Evolutionary conservation across 2,797 vertebrate species (phyloP), one percentile per base, ranked within the genome.

Genomic region (Spondyliosoma cantharus): DNA sequence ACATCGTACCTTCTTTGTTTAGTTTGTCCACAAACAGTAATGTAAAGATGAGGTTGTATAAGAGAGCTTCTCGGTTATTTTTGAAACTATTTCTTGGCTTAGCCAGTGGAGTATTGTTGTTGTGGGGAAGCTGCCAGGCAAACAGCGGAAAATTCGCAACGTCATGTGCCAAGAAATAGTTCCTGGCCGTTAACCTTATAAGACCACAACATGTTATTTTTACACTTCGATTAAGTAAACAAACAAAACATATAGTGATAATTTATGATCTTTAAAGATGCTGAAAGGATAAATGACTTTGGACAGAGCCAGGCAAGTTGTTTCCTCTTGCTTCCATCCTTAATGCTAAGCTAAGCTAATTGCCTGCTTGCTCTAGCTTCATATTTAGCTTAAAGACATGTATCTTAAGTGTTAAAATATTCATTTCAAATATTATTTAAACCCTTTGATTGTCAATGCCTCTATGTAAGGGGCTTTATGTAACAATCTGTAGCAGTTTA

Each of bases 101-200:
- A 16, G 24, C 25, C 25, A 5, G 25, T 42, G 25, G 54, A 58
- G 50, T 43, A 32, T 72, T 76, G 50, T 59, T 62, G 52, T 80
- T 58, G 54, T 22, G 12, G 46, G 73, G 53, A 60, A 29, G 56
- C 67, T 80, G 73, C 48, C 48, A 73, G 29, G 69, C 37, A 68
- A 49, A 24, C 42, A 60, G 56, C n/a, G 3, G 46, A 67, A 25
- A 53, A 24, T 71, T 57, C 42, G 64, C 58, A 54, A 74, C 27
- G 64, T 76, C 49, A 61, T 46, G 19, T 17, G 53, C 64, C 57
- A 63, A 71, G 49, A 53, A 27, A 43, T 7, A 7, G 24, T 76
- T 76, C 43, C 49, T 60, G 60, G 56, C 16, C 32, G 37, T 37
- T 37, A 37, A 37, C 8, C 56, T 65, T 49, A 15, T 66, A 71